Base-by-base conservation (phyloP, 2,888 invertebrate species). In the Drosophila vallismaia region DNA sequence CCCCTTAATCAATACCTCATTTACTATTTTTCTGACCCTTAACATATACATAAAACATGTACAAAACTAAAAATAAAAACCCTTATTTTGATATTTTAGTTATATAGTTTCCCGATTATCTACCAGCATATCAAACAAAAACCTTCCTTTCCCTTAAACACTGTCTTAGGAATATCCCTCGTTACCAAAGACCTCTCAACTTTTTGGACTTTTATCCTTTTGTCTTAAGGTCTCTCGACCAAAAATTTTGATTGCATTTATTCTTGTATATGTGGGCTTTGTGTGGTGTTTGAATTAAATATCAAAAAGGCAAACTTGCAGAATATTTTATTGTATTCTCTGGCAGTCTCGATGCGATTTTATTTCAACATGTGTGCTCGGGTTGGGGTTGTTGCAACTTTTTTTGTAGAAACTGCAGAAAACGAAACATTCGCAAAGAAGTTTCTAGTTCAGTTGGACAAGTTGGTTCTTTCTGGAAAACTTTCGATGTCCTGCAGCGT, bases 391-490 rank as follows among this genome's bases (percentile, higher is more conserved):
- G 12, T 29, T 19, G 46, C 28, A 46, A 63, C 26, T 67, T 66
- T 49, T 26, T 9, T 49, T 44, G 42, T 3, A 38, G 24, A 69
- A 36, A 60, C 58, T 60, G 60, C 71, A 60, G 46, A 71, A 59
- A 71, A 55, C 58, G 69, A 57, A 66, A 77, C 77, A 74, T 58
- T 60, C 59, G 50, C 74, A 52, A 46, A 44, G 40, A 66, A 66
- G 38, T 58, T 57, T 60, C 48, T 31, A 55, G 68, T 51, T 48
- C 44, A 73, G 49, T 73, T 67, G 58, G 55, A 68, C 49, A 67
- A 67, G 67, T 67, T 67, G 36, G 3, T 56, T 38, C 55, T 56
- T 56, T 46, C 46, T 29, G 44, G 3, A 12, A 49, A 75, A 75
- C 63, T 74, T 75, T 73, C 14, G 31, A 56, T 60, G 62, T 68